Conservation (phyloP, 2,888 invertebrate species). For the Halictus ligatus region DNA sequence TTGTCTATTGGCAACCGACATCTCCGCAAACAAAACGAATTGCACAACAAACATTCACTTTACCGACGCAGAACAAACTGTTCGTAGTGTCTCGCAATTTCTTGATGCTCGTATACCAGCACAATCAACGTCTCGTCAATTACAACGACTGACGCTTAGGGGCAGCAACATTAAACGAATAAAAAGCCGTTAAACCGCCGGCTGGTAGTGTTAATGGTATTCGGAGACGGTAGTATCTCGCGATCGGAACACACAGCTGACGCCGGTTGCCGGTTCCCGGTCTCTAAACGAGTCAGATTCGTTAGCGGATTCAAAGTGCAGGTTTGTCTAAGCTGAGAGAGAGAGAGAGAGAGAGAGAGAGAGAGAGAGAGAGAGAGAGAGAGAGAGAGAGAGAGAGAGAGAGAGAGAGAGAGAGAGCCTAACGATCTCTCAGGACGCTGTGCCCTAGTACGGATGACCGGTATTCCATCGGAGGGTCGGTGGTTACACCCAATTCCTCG, state of each 20-base stretch:
- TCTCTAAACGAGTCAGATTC: constrained; percentile 38
- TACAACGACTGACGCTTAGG: not conserved
- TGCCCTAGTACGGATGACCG: constrained; percentile 9
- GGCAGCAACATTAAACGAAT: not conserved
- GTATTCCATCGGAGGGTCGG: constrained; percentile 21
- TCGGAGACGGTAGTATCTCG: constrained; percentile 4
- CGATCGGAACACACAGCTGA: not conserved
- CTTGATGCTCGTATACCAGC: not conserved
- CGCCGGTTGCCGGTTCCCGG: not conserved
- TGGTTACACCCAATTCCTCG: constrained; percentile 71
- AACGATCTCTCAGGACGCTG: constrained; percentile 35
- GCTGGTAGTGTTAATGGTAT: constrained; percentile 1
- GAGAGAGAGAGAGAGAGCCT: constrained; percentile 7
- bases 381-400: not conserved
- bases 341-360: not conserved
- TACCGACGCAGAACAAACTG: not conserved
- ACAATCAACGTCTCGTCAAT: not conserved
- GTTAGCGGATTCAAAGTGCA: constrained; percentile 17
- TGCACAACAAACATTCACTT: not conserved
- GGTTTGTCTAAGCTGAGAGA: constrained; percentile 18
- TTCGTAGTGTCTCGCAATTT: not conserved
- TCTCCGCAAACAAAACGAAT: not conserved
- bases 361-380: constrained; percentile 5
- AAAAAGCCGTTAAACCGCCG: not conserved
- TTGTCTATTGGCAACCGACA: not conserved